phyloP scores from a whole-genome alignment of 2,113 vertebrate genomes.

The Actinemys pallida region DNA sequence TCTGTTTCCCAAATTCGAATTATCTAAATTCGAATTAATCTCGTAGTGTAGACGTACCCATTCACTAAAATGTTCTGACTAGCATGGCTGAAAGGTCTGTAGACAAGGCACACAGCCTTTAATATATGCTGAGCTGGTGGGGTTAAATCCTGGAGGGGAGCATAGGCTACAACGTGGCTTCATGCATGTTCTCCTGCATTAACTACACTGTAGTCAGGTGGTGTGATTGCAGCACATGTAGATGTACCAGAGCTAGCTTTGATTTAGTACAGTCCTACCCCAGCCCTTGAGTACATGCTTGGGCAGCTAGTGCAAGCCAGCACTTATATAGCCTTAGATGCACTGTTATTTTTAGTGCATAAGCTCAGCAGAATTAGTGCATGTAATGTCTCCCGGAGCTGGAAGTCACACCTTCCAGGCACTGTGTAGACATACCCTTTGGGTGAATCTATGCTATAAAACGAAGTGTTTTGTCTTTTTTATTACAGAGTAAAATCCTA shows the following conservation, averaged over 20 bases:
- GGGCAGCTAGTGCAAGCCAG: background rate
- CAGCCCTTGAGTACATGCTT: background rate
- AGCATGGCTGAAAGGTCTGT: background rate
- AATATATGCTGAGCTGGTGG: too few relatives aligned
- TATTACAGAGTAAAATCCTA: too few relatives aligned
- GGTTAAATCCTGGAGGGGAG: background rate
- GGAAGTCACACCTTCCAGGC: too few relatives aligned
- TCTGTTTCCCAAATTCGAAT: too few relatives aligned
- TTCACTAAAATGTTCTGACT: background rate
- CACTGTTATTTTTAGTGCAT: too few relatives aligned
- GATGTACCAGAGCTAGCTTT: background rate
- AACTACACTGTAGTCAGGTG: background rate
- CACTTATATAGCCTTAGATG: background rate
- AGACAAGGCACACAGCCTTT: background rate
- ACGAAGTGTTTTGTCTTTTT: too few relatives aligned
- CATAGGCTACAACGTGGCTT: background rate
- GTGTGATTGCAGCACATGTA: background rate
- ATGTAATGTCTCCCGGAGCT: too few relatives aligned
- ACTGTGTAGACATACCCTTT: too few relatives aligned
- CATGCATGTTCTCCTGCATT: background rate
- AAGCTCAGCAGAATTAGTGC: too few relatives aligned
- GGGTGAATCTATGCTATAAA: too few relatives aligned
- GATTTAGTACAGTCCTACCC: background rate
- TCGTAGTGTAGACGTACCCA: too few relatives aligned
- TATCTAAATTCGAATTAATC: too few relatives aligned